phyloP scores from a whole-genome alignment of 2,113 vertebrate genomes.

The Triplophysa rosa region DNA sequence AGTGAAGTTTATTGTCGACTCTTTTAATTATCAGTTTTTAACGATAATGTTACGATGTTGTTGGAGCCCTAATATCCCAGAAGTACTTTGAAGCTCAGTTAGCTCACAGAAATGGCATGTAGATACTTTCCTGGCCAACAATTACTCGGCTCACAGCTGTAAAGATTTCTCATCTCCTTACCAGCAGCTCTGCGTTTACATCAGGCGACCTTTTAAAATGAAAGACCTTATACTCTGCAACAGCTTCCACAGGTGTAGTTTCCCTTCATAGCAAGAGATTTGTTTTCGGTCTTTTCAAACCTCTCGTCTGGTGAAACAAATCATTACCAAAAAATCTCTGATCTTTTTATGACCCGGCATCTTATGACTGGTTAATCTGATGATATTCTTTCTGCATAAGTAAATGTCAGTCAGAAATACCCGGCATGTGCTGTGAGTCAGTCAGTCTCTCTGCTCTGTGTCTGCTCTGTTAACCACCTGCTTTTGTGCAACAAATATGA shows the following conservation, averaged over 20 bases:
- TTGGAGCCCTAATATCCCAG: neutral
- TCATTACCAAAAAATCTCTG: neutral
- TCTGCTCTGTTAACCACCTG: constrained; percentile 3
- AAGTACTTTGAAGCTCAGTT: neutral
- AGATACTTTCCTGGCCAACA: constrained; percentile 20
- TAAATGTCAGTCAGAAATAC: constrained; percentile 26
- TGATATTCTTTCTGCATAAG: neutral
- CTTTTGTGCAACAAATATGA: neutral
- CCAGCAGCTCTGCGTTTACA: neutral
- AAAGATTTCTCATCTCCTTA: neutral
- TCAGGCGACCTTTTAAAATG: neutral
- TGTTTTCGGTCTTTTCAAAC: neutral
- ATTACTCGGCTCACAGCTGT: neutral
- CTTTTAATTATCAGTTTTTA: neutral
- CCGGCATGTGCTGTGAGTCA: constrained; percentile 5
- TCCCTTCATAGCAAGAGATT: neutral
- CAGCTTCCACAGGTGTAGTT: constrained; percentile 5
- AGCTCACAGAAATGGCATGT: constrained; percentile 25
- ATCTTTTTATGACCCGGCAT: neutral
- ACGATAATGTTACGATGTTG: too few relatives aligned
- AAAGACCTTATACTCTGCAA: neutral
- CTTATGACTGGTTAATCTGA: neutral
- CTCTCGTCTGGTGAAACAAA: neutral
- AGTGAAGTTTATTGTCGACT: neutral
- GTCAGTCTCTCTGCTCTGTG: neutral